phyloP scores from a whole-genome alignment of 2,888 invertebrate species.

The Platypus cylindrus region DNA sequence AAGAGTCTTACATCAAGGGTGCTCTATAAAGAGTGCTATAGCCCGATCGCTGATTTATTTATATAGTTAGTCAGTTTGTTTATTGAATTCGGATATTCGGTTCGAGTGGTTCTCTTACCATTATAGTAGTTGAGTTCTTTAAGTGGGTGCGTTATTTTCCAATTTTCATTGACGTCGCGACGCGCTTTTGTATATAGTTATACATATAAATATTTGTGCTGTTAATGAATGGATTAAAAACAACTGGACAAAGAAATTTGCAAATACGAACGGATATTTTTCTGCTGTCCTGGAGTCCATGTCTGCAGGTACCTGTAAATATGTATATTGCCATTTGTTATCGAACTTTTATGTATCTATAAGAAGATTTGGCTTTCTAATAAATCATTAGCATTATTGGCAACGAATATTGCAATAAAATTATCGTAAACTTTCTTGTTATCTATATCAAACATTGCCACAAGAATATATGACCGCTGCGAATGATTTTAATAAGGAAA shows the following conservation, averaged over 20 bases:
- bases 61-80: conserved; percentile 40
- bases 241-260: conserved; percentile 15
- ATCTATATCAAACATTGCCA: too few species aligned
- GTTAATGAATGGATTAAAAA: conserved; percentile 15
- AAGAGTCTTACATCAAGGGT: conserved; percentile 40
- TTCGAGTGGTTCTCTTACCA: conserved; percentile 29
- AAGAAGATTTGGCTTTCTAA: too few species aligned
- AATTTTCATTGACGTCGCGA: conserved; percentile 14
- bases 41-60: conserved; percentile 40
- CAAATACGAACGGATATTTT: conserved; percentile 38
- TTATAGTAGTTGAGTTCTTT: conserved; percentile 26
- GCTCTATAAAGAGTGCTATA: conserved; percentile 36
- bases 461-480: too few species aligned
- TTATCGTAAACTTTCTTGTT: too few species aligned
- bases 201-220: too few species aligned
- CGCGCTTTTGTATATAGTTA: too few species aligned
- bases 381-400: too few species aligned
- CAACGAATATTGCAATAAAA: too few species aligned
- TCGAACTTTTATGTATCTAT: too few species aligned
- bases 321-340: too few species aligned
- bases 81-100: conserved; percentile 38
- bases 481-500: too few species aligned
- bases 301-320: conserved; percentile 34
- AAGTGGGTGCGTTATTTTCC: conserved; percentile 17
- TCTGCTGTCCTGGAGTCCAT: conserved; percentile 33